A percentile compares a stretch with the other conserved stretches of the same genome.
Evolutionary conservation across 1,140 invertebrate species (phyloP).

Genomic region (Drosophila rufa): DNA sequence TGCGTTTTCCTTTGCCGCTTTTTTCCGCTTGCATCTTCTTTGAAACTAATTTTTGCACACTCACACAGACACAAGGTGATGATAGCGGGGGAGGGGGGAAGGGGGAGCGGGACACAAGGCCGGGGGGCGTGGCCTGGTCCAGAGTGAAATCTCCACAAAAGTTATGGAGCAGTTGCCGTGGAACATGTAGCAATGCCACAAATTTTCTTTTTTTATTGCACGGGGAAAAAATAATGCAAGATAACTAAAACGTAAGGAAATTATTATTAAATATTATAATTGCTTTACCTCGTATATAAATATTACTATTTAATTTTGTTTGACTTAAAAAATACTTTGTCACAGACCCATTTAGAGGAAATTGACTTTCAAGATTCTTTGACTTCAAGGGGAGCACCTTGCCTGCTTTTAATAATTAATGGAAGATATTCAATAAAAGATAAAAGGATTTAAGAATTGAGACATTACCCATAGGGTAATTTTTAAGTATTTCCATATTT

Average conservation of each 20-base stretch:
- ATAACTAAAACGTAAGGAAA: too few relatives aligned
- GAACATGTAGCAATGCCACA: slow-evolving; percentile 61
- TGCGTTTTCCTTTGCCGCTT: slow-evolving; percentile 49
- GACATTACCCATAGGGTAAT: too few relatives aligned
- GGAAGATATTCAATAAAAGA: too few relatives aligned
- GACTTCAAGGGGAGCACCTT: too few relatives aligned
- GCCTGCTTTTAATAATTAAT: too few relatives aligned
- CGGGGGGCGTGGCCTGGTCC: slow-evolving; percentile 34
- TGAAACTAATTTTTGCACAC: slow-evolving; percentile 73
- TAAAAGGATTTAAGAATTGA: too few relatives aligned
- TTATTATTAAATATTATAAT: background rate
- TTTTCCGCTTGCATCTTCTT: slow-evolving; percentile 48
- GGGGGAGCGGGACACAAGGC: slow-evolving; percentile 1
- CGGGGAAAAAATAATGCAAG: background rate
- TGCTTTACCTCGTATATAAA: too few relatives aligned
- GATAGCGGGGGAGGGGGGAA: slow-evolving; percentile 9
- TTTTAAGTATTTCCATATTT: too few relatives aligned
- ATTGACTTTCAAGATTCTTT: background rate
- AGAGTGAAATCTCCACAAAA: slow-evolving; percentile 75
- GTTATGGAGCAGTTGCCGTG: slow-evolving; percentile 72
- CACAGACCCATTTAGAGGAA: background rate
- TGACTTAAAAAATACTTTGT: background rate
- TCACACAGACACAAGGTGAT: slow-evolving; percentile 7
- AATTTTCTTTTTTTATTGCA: slow-evolving; percentile 47
- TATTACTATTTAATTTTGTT: background rate